Percentiles rank a stretch among this genome's conserved stretches.
Conservation (phyloP, 1,140 invertebrate species). For the Anagrus nilaparvatae region DNA sequence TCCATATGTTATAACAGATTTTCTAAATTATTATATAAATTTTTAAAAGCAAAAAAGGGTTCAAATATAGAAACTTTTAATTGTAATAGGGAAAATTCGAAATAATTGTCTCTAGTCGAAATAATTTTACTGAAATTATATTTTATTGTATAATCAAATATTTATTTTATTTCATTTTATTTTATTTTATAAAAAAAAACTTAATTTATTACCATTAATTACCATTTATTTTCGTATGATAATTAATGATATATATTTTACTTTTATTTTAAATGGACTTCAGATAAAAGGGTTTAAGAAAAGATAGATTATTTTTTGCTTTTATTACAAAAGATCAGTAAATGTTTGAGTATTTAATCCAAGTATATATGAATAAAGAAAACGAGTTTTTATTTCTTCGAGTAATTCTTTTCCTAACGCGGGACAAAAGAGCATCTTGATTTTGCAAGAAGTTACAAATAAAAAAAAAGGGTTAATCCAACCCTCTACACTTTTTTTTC, state of each 20-base stretch:
- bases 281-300: background rate
- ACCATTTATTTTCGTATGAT: slow-evolving; percentile 12
- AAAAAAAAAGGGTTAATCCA: slow-evolving; percentile 17
- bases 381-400: background rate
- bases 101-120: too few relatives aligned
- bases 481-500: slow-evolving; percentile 2
- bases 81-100: too few relatives aligned
- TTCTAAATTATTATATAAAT: too few relatives aligned
- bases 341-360: slow-evolving; percentile 18
- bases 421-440: slow-evolving; percentile 13
- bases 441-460: too few relatives aligned
- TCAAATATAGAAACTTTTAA: too few relatives aligned
- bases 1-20: too few relatives aligned
- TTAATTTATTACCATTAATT: slow-evolving; percentile 17
- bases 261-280: too few relatives aligned
- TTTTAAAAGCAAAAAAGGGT: too few relatives aligned
- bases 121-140: too few relatives aligned
- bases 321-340: slow-evolving; percentile 9
- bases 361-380: slow-evolving; percentile 18
- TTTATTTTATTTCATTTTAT: too few relatives aligned
- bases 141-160: too few relatives aligned
- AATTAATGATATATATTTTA: slow-evolving; percentile 15
- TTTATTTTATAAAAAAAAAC: too few relatives aligned
- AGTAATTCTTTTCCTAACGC: slow-evolving; percentile 12
- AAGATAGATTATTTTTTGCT: slow-evolving; percentile 5